Evolutionary conservation across 2,888 invertebrate genomes (phyloP), one percentile per base, ranked within the genome.

Genomic region (Tillus elongatus): DNA sequence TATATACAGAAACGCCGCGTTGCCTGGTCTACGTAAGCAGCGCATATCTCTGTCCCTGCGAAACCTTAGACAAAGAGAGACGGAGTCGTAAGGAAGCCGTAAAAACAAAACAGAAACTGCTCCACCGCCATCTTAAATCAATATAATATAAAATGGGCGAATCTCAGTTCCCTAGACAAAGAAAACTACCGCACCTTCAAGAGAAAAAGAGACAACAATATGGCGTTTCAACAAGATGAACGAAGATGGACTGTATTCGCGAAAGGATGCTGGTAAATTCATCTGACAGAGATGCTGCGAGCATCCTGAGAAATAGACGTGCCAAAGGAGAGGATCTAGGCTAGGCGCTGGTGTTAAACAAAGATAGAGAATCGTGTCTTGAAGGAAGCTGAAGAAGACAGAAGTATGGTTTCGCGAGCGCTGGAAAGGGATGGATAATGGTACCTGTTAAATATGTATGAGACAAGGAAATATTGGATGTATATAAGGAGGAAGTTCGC

Each of bases 131-230:
- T 63, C 63, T 63, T 63, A 63, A 63, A 63, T 63, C 63, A 63
- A 63, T 64, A 64, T 64, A 56, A 64, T 64, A 63, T 64, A 64
- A 64, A 64, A 64, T 62, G 63, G 60, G 62, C 60, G 64, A 63
- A 63, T 62, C 62, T 62, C 62, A 52, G 59, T 54, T 49, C 47
- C 48, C 46, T 49, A 61, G 61, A 61, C 60, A 60, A 62, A 62
- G 62, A 62, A 61, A 59, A 53, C 43, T 47, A 44, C 49, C 44
- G 48, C 58, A 57, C 59, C 58, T 59, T 56, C 50, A 52, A 51
- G 59, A 54, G 58, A 46, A 46, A 47, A 45, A 45, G 53, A 52
- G 44, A 44, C 42, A 44, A 35, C 38, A 43, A 42, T 45, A 45
- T 42, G 43, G 42, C 34, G 42, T 40, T 45, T 36, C 37, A 35